Evolutionary conservation across 2,113 vertebrate genomes (phyloP), one percentile per base, ranked within the genome.

Genomic region (Osmerus eperlanus): DNA sequence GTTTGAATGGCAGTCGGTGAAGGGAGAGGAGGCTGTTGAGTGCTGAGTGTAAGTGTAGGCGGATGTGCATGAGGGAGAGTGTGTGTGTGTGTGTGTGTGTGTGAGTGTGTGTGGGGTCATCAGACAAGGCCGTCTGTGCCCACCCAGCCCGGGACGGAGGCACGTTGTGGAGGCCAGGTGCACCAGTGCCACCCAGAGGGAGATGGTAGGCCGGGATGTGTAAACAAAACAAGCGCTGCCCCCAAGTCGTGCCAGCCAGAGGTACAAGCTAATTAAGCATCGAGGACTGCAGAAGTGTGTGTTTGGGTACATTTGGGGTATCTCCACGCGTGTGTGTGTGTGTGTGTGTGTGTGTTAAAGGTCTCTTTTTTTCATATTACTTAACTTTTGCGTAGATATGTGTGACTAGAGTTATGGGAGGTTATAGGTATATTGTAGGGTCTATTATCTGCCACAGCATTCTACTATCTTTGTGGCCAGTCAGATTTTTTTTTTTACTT

Each of bases 201-300:
- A 78, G 60, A 76, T 32, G 55, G 66, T 70, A 68, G 64, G 32
- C 59, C 59, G 65, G 80, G 67, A 52, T 64, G 23, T 36, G 29
- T 29, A 78, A 68, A 67, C 58, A 77, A 29, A 16, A 71, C 56
- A 71, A 73, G 77, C 58, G 21, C 16, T 25, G 14, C 58, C 78
- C 79, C 77, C 73, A 68, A 86, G 78, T 53, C 55, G 62, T 66
- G 64, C 66, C 78, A 83, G 78, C 72, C 78, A 65, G 75, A 58
- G 71, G 75, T 47, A 65, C 71, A 28, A 72, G 78, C 76, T 83
- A 78, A 87, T 75, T 82, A 81, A 63, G 15, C 23, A 72, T 78
- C 78, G 65, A 78, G 75, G 73, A 64, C 28, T 15, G 56, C 16
- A 59, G 7, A 16, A 58, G 16, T 64, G 18, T 56, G 18, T 52